A percentile compares a stretch with the other conserved stretches of the same genome.
phyloP scores from a whole-genome alignment of 2,113 vertebrate genomes.

The Prochilodus magdalenae region DNA sequence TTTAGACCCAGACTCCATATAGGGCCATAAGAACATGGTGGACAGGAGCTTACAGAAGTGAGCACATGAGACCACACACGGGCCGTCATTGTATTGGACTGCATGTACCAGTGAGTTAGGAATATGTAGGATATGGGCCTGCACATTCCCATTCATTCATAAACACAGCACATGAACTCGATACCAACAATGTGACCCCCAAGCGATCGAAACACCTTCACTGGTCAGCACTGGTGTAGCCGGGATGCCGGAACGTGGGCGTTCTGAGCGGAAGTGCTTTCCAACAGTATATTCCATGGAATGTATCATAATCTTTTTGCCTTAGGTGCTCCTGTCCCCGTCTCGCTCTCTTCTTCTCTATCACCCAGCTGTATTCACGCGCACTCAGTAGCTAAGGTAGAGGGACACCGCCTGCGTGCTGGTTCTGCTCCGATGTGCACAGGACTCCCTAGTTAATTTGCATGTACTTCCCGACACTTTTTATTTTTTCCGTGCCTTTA shows the following conservation, averaged over 20 bases:
- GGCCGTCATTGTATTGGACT: no score
- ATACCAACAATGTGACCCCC: no score
- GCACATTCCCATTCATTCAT: no score
- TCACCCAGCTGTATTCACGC: constrained; percentile 45
- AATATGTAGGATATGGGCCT: no score
- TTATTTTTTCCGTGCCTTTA: constrained; percentile 77
- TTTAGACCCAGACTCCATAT: no score
- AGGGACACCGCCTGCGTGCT: constrained; percentile 47
- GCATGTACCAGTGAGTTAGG: no score
- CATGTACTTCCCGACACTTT: no score
- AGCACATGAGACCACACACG: no score
- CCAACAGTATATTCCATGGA: constrained; percentile 53
- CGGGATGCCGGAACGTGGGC: not conserved
- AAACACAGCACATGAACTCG: no score
- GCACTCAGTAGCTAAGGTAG: constrained; percentile 55
- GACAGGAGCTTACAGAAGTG: no score
- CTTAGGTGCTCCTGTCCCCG: not conserved
- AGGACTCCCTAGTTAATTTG: constrained; percentile 47
- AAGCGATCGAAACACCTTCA: not conserved
- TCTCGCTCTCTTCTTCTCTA: not conserved
- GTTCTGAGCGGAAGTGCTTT: constrained; percentile 8
- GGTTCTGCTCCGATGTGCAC: constrained; percentile 78
- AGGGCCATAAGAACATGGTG: no score
- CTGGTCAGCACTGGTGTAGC: not conserved
- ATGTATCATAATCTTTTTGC: constrained; percentile 48